These are phyloP conservation scores for Lobophora halterata DNA, from an alignment of 2,888 invertebrate genomes.

Conservation along the genomic window DNA sequence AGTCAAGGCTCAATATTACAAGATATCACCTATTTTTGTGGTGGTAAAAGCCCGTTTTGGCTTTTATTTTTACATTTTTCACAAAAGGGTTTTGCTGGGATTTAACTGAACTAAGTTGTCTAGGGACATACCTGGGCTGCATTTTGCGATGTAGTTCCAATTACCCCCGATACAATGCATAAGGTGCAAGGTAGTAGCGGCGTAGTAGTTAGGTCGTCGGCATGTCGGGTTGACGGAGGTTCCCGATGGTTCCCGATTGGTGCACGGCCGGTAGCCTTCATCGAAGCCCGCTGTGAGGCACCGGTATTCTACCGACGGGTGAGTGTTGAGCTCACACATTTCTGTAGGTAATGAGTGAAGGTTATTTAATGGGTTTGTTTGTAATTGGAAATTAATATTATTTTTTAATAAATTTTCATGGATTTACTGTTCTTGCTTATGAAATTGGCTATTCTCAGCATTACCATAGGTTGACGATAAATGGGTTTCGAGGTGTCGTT, in stretches of 20 bases:
- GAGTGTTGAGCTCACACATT: constrained; percentile 11
- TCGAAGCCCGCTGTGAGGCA: constrained; percentile 6
- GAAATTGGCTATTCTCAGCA: too few relatives aligned
- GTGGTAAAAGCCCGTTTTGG: too few relatives aligned
- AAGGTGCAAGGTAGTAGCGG: constrained; percentile 1
- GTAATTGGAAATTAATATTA: too few relatives aligned
- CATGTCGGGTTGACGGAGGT: constrained; percentile 14
- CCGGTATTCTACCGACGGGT: constrained; percentile 16
- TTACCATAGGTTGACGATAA: too few relatives aligned
- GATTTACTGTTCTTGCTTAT: too few relatives aligned
- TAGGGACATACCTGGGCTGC: constrained; percentile 30
- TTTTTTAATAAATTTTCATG: too few relatives aligned
- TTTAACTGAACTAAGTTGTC: constrained; percentile 54
- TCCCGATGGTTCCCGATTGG: constrained; percentile 8
- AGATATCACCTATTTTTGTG: too few relatives aligned
- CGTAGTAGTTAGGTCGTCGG: constrained; percentile 15
- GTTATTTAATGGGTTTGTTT: too few relatives aligned
- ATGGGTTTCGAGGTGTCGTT: too few relatives aligned
- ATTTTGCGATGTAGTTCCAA: constrained; percentile 20
- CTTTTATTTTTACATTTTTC: too few relatives aligned
- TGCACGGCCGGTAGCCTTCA: constrained; percentile 8
- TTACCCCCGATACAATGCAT: constrained; percentile 28
- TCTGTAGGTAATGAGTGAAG: too few relatives aligned
- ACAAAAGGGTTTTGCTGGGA: constrained; percentile 43
- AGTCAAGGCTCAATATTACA: too few relatives aligned